These are phyloP conservation scores for Anguilla japonica DNA, from an alignment of 2,113 vertebrate species.

Conservation along the genomic window DNA sequence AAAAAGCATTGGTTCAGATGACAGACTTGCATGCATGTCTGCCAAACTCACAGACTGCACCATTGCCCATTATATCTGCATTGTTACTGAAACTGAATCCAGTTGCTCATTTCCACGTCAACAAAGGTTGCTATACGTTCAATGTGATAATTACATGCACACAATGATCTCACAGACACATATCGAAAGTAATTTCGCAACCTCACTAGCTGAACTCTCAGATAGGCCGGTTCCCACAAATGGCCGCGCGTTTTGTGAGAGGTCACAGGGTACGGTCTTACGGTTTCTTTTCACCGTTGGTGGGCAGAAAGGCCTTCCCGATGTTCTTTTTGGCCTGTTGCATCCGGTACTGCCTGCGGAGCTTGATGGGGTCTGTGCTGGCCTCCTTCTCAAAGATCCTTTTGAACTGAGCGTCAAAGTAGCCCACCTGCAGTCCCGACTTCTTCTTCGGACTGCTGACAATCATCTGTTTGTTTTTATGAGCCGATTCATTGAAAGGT, in stretches of 20 bases:
- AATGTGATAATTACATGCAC: not conserved
- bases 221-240: not conserved
- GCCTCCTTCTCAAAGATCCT: constrained; percentile 80
- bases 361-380: constrained; percentile 69
- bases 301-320: constrained; percentile 78
- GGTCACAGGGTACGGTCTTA: constrained; percentile 58
- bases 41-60: not conserved
- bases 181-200: not conserved
- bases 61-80: not conserved
- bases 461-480: constrained; percentile 80
- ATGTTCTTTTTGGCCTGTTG: constrained; percentile 81
- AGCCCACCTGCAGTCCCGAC: constrained; percentile 76
- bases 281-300: constrained; percentile 73
- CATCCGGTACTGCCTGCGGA: constrained; percentile 69
- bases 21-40: not conserved
- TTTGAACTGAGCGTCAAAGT: constrained; percentile 76
- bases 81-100: not conserved
- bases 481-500: constrained; percentile 79
- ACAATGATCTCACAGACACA: not conserved
- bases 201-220: not conserved
- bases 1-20: not conserved
- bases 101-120: not conserved
- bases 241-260: not conserved
- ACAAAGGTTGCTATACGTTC: not conserved
- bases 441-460: constrained; percentile 63